Evolutionary conservation across 2,113 vertebrate species (phyloP), one percentile per base, ranked within the genome.

Genomic region (Solea senegalensis): DNA sequence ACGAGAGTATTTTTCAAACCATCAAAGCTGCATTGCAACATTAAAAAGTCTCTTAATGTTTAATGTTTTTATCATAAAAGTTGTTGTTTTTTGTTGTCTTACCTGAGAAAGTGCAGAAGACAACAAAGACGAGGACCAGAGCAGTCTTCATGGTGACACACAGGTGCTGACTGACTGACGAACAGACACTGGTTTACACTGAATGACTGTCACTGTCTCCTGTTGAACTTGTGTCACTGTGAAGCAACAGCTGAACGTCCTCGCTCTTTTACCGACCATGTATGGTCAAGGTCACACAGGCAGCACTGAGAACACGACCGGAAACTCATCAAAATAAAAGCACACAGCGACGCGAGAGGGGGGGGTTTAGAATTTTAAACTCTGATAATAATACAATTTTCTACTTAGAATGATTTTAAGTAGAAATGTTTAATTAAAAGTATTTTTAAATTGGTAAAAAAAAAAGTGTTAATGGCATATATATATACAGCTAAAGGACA

Each of bases 91-190:
- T 5, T 13, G 45, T 48, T 50, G 10, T 41, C 58, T 60, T 55
- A 85, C 83, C 83, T 70, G 72, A 49, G 15, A 67, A 3, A 6
- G 34, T 68, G 2, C 50, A 75, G 46, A 69, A 50, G 54, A 9
- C 49, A 0, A 65, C 0, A 2, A 72, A 39, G 0, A 49, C 0
- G 46, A 79, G 8, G 7, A 60, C 48, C 7, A 10, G 12, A 2
- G 9, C 12, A 0, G 4, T 46, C 50, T 69, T 82, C 83, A 85
- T 82, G 59, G 6, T 67, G 65, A 53, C 67, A 65, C 60, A 58
- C 67, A 69, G 16, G n/a, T 57, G 50, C 3, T 56, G 41, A 48
- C 56, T 14, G 56, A 48, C 15, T 0, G 45, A 5, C 12, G 9
- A 6, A 34, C 34, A 6, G 48, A 41, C 12, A 41, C 12, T 54